These are phyloP conservation scores for Encarsia formosa DNA, from an alignment of 2,888 invertebrate species.

Conservation along the genomic window DNA sequence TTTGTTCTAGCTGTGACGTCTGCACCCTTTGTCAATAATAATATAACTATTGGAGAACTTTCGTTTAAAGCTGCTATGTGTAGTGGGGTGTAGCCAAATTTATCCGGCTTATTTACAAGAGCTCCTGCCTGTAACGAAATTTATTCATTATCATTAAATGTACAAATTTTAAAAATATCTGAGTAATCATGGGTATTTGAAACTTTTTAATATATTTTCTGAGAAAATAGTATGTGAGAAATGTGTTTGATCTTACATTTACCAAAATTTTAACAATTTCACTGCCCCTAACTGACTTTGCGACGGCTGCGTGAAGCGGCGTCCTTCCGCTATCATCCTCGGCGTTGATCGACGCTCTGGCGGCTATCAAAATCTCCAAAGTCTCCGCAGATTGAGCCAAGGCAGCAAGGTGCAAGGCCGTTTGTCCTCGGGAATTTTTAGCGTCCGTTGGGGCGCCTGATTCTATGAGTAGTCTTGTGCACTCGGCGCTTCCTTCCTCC, in stretches of 20 bases:
- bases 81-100: conserved; percentile 78
- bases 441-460: conserved; percentile 74
- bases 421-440: conserved; percentile 71
- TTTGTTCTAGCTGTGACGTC: conserved; percentile 78
- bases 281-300: conserved; percentile 58
- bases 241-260: conserved; percentile 43
- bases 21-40: conserved; percentile 72
- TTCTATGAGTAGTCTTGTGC: conserved; percentile 67
- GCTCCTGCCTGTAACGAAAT: conserved; percentile 58
- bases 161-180: not conserved
- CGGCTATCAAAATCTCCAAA: conserved; percentile 65
- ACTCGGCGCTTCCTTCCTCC: conserved; percentile 79
- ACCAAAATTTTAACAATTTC: conserved; percentile 42
- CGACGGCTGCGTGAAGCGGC: conserved; percentile 76
- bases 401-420: conserved; percentile 80
- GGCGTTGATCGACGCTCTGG: conserved; percentile 63
- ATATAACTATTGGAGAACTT: conserved; percentile 69
- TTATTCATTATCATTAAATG: not conserved
- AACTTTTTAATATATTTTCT: too few relatives aligned
- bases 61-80: conserved; percentile 82
- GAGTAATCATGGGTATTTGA: too few relatives aligned
- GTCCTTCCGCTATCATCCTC: conserved; percentile 72
- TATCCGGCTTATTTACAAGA: conserved; percentile 71
- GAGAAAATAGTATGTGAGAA: too few relatives aligned
- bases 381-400: conserved; percentile 76